Conservation (phyloP, 2,113 vertebrate genomes). For the Aphyosemion australe region DNA sequence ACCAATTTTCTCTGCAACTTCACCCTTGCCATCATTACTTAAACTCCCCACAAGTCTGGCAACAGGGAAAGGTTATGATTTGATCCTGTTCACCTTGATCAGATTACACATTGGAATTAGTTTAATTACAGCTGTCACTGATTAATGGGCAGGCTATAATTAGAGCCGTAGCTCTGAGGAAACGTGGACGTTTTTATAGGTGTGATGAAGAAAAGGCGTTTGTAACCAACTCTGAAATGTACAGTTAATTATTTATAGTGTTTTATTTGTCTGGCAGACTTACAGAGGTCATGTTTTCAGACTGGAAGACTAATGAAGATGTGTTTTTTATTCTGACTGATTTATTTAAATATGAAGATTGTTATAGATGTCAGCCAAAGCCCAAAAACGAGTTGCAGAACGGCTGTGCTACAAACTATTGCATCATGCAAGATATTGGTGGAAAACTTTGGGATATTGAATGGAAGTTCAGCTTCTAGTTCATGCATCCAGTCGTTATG, state of each 20-base stretch:
- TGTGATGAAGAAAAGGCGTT: conserved; percentile 1
- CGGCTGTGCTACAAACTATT: no score
- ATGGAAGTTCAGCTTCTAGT: no score
- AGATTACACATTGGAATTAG: conserved; percentile 72
- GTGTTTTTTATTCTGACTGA: no score
- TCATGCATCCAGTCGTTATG: no score
- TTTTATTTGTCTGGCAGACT: not conserved
- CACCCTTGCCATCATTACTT: conserved; percentile 16
- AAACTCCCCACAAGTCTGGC: conserved; percentile 15
- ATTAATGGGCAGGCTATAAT: conserved; percentile 75
- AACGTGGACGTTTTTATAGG: conserved; percentile 2
- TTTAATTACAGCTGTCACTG: conserved; percentile 73
- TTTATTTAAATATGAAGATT: no score
- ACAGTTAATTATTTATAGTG: not conserved
- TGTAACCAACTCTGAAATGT: not conserved
- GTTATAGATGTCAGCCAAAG: no score
- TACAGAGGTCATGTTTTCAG: not conserved
- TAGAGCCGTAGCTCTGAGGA: conserved; percentile 34
- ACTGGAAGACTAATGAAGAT: no score
- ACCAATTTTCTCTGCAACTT: conserved; percentile 47
- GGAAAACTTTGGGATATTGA: no score
- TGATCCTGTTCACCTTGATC: conserved; percentile 68
- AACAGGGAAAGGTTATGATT: conserved; percentile 54
- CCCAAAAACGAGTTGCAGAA: no score
- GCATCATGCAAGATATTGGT: no score